Base-by-base conservation (phyloP, 2,113 vertebrate species). In the Notarius lentiginosus region DNA sequence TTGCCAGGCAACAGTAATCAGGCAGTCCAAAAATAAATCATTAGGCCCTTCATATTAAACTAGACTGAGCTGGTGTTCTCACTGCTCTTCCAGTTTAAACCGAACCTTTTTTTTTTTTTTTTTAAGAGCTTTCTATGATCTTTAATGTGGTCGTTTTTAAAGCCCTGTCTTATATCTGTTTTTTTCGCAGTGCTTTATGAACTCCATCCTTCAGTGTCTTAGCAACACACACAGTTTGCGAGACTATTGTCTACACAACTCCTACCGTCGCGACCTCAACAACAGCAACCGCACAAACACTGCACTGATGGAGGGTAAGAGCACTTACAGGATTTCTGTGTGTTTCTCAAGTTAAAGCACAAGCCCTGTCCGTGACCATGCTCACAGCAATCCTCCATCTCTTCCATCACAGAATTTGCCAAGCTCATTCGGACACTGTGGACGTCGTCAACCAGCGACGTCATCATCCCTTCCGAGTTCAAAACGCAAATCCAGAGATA, bases 401-500 rank as follows among this genome's bases (percentile, higher is more conserved):
- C 18, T 73, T 61, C 73, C 65, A 63, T 49, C 79, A 24, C 66
- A 99, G 98, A 99, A 92, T 99, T 99, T 91, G 97, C 98, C 90
- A 99, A 97, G 93, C 95, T 99, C 90, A 95, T 99, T 24, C 98
- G 99, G 94, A 95, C 96, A 63, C 95, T 99, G 92, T 99, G 98
- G 98, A 97, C 97, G 5, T 97, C 96, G 0, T 96, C 96, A 55
- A 96, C 95, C 93, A 97, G 96, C 0, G 98, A 99, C 0, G 96
- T 96, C 0, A 96, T 99, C 93, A 98, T 97, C 90, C 98, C 98
- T 0, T 99, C 97, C 0, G 97, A 99, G 89, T 99, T 99, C 93
- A 99, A 99, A 94, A 99, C 96, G 0, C 98, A 99, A 95, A 99
- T 99, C 92, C 98, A 99, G 96, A 96, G 97, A 97, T 99, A 97